phyloP scores from a whole-genome alignment of 2,888 invertebrate species.

The Sclerodermus sp. region DNA sequence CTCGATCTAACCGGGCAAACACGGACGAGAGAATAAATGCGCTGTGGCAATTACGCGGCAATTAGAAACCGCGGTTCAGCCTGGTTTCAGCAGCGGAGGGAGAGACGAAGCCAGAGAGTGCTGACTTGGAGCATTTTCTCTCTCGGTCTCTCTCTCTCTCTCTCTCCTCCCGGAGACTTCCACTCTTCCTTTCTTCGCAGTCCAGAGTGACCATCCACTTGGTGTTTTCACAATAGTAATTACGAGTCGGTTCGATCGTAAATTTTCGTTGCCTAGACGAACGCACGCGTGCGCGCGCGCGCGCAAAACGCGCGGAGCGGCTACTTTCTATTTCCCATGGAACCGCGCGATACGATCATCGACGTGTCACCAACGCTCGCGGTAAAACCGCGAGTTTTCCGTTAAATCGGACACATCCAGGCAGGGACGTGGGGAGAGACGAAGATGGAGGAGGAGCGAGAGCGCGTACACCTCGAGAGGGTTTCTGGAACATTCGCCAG shows the following conservation, averaged over 20 bases:
- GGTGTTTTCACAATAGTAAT: conserved; percentile 48
- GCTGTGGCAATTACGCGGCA: conserved; percentile 43
- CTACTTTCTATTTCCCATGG: conserved; percentile 38
- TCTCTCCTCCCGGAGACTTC: not conserved
- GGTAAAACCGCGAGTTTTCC: too few relatives aligned
- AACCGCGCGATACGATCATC: not conserved
- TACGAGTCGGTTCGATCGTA: conserved; percentile 42
- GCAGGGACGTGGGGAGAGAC: conserved; percentile 6
- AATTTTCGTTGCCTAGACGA: conserved; percentile 35
- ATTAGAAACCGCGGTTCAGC: conserved; percentile 32
- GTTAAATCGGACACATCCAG: conserved; percentile 8
- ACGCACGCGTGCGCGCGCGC: conserved; percentile 24
- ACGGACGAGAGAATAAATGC: conserved; percentile 35
- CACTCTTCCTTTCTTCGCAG: conserved; percentile 20
- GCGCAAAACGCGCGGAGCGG: conserved; percentile 19
- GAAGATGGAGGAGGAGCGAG: not conserved
- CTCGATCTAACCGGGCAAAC: conserved; percentile 44
- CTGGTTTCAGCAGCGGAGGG: too few relatives aligned
- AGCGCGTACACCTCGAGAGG: too few relatives aligned
- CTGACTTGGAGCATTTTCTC: conserved; percentile 16
- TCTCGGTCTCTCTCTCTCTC: conserved; percentile 8
- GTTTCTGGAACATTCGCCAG: too few relatives aligned
- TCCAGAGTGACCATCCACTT: too few relatives aligned
- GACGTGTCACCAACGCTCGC: too few relatives aligned
- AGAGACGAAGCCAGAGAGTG: too few relatives aligned